A percentile compares a stretch with the other conserved stretches of the same genome.
Conservation (phyloP, 2,888 invertebrate species). For the Polylopha cassiicola region DNA sequence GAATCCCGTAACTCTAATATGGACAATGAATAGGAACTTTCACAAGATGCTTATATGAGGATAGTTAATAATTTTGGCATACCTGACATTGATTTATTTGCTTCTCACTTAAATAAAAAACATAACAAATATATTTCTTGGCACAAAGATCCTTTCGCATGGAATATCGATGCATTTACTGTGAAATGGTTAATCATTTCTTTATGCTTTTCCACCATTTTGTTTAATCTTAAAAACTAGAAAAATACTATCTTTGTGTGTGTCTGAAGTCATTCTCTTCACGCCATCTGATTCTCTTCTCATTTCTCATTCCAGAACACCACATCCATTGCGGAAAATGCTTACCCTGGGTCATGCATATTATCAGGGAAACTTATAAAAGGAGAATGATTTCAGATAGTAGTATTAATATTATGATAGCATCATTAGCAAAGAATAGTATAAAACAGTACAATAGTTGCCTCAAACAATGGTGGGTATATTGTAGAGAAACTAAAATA, state of each 20-base stretch:
- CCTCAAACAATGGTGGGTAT: slow-evolving; percentile 4
- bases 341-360: slow-evolving; percentile 20
- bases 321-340: slow-evolving; percentile 11
- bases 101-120: slow-evolving; percentile 2
- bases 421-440: slow-evolving; percentile 3
- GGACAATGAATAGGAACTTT: not conserved
- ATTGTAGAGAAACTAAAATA: not conserved
- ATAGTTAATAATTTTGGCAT: not conserved
- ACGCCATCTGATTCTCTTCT: slow-evolving; percentile 8
- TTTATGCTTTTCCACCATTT: slow-evolving; percentile 24
- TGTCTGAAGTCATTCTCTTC: slow-evolving; percentile 11
- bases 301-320: slow-evolving; percentile 18
- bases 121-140: slow-evolving; percentile 14
- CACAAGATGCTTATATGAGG: not conserved
- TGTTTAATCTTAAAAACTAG: slow-evolving; percentile 14
- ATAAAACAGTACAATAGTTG: slow-evolving; percentile 4
- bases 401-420: slow-evolving; percentile 4
- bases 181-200: slow-evolving; percentile 15
- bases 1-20: not conserved
- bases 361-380: slow-evolving; percentile 15
- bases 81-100: not conserved
- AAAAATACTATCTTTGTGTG: slow-evolving; percentile 7
- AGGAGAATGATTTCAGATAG: slow-evolving; percentile 3
- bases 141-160: slow-evolving; percentile 18
- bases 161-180: slow-evolving; percentile 20